Evolutionary conservation across 1,140 invertebrate species (phyloP).

Genomic region (Laupala kohalensis): DNA sequence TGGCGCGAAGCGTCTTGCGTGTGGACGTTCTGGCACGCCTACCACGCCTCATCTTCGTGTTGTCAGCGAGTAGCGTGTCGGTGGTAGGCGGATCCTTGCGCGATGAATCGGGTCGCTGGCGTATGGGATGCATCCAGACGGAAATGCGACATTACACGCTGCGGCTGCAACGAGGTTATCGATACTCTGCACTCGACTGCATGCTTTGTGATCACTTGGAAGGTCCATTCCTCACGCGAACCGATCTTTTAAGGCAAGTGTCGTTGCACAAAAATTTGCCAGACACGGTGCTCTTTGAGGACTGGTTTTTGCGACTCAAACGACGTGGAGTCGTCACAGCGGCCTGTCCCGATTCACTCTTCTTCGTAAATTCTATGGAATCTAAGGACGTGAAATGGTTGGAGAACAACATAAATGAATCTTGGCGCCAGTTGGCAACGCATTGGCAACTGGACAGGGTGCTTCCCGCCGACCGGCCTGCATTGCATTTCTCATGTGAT

Average conservation of each 20-base stretch:
- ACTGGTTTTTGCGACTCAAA: constrained; percentile 23
- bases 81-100: constrained; percentile 21
- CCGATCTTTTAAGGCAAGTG: constrained; percentile 11
- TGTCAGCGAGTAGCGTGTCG: constrained; percentile 15
- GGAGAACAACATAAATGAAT: too few relatives aligned
- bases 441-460: constrained; percentile 18
- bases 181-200: constrained; percentile 22
- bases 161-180: constrained; percentile 22
- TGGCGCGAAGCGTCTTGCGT: constrained; percentile 19
- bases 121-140: constrained; percentile 23
- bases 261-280: constrained; percentile 17
- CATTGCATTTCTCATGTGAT: constrained; percentile 16
- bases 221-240: constrained; percentile 22
- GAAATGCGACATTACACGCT: constrained; percentile 21
- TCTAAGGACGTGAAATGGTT: too few relatives aligned
- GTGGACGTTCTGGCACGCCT: constrained; percentile 20
- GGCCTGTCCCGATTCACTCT: constrained; percentile 24
- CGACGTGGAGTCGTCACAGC: constrained; percentile 11
- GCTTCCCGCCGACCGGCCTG: constrained; percentile 5
- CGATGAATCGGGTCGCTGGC: constrained; percentile 23
- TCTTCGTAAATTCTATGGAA: too few relatives aligned
- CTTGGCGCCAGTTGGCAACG: constrained; percentile 15
- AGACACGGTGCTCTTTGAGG: constrained; percentile 18
- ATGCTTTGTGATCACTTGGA: constrained; percentile 25
- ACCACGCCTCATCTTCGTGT: constrained; percentile 21